Evolutionary conservation across 1,140 invertebrate genomes (phyloP), one percentile per base, ranked within the genome.

Genomic region (Drosophila orosa): DNA sequence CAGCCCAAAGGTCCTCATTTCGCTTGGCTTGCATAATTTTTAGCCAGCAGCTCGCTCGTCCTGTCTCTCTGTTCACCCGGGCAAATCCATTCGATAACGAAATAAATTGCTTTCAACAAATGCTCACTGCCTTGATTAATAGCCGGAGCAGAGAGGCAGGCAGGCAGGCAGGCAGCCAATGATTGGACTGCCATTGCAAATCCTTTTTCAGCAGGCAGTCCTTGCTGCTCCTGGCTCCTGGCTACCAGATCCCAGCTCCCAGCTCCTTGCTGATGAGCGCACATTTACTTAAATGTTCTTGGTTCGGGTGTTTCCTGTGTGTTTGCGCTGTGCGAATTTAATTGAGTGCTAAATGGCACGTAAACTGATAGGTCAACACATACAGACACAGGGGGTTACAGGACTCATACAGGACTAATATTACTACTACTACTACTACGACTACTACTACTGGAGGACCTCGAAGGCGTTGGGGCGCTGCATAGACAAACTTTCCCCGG

Each of bases 271-370:
- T 86, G 82, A 86, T 87, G 82, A 87, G 83, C 82, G 69, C 42
- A 86, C 82, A 86, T 86, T 86, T 86, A 68, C 78, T 82, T 74
- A 86, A 87, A 78, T 78, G 81, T 68, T 69, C 42, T 37, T 67
- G 75, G 39, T 72, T 78, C 55, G 62, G 67, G 55, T 72, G 40
- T 52, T 69, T 74, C 69, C 72, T 66, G 60, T 80, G 78, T 79
- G 78, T 87, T 58, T 77, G 66, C 74, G 67, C 54, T 79, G 65
- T 85, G 67, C 72, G 74, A 84, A 91, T 85, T 91, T 91, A 91
- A 91, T 89, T 91, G 89, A 91, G 89, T 91, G 89, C 84, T 91
- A 91, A 91, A 91, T 91, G 89, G 84, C 79, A 91, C 79, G 89
- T 91, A 84, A 91, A 91, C 84, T 78, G 81, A 91, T 91, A 90